phyloP scores from a whole-genome alignment of 2,888 invertebrate genomes.

The Hemithea aestivaria region DNA sequence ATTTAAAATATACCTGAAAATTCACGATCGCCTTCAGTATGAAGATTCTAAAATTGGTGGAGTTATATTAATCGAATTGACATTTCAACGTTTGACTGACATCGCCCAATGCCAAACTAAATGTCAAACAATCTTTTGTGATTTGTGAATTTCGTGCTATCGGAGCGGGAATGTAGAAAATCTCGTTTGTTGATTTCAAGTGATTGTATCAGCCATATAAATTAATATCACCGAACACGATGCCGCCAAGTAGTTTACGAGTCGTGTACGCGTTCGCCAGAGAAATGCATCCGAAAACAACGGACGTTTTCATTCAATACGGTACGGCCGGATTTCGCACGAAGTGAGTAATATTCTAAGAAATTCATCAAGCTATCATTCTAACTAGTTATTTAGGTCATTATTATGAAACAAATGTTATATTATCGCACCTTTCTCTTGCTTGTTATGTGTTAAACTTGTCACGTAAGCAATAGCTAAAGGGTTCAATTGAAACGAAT shows the following conservation, averaged over 20 bases:
- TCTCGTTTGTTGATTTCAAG: conserved; percentile 71
- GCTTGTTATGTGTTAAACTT: conserved; percentile 21
- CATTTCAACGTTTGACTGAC: conserved; percentile 24
- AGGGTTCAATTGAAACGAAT: conserved; percentile 25
- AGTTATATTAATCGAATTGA: conserved; percentile 25
- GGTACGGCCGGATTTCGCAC: conserved; percentile 93
- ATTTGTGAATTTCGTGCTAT: conserved; percentile 39
- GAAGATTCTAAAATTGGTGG: too few relatives aligned
- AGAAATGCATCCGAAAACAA: conserved; percentile 86
- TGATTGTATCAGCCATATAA: conserved; percentile 72
- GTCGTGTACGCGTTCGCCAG: conserved; percentile 87
- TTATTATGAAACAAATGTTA: conserved; percentile 29
- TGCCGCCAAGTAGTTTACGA: conserved; percentile 80
- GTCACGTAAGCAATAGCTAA: conserved; percentile 47
- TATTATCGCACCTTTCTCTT: conserved; percentile 42
- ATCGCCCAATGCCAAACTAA: conserved; percentile 20
- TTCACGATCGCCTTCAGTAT: too few relatives aligned
- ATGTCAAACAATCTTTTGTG: conserved; percentile 37
- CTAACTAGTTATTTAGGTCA: conserved; percentile 29
- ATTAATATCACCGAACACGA: conserved; percentile 65
- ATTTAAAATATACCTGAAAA: too few relatives aligned
- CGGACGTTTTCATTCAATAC: conserved; percentile 84
- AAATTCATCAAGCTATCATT: conserved; percentile 29
- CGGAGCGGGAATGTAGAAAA: conserved; percentile 70
- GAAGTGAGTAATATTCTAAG: conserved; percentile 78